Base-by-base conservation (phyloP, 2,888 invertebrate species). In the Melipona beecheii region DNA sequence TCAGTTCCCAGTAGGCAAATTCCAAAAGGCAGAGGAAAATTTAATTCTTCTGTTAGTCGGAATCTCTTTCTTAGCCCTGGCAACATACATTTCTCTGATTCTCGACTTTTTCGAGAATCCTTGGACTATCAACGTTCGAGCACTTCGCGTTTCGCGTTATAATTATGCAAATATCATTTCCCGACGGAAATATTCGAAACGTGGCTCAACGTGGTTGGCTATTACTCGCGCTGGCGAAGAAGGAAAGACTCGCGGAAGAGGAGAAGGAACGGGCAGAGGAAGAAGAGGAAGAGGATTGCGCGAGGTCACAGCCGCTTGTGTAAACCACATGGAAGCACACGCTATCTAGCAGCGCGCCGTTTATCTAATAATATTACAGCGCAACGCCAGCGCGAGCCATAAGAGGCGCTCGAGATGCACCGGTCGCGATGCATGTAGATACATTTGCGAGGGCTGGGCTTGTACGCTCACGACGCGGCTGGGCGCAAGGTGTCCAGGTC, bases 311-410 rank as follows among this genome's bases (percentile, higher is more conserved):
- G 85, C 79, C 90, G 89, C 92, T 92, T 92, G 91, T 92, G 92
- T 92, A 92, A 92, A 91, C 92, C 91, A 87, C 87, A 87, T 90
- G 90, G 90, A 89, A 90, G 89, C 89, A 86, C 88, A 87, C 87
- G 87, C 91, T 91, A 92, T 91, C 91, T 88, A 84, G 86, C 87
- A 86, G 89, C 87, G 88, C 78, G 90, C 91, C 91, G 91, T 92
- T 93, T 92, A 92, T 93, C 91, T 90, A 92, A 92, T 92, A 92
- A 92, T 91, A 92, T 93, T 91, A 91, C 90, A 91, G 91, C 90
- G 91, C 90, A 90, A 91, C 88, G 89, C 86, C 85, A 89, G 86
- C 83, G 84, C 79, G 86, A 87, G 85, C 88, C 90, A 89, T 86
- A 89, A 89, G 87, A 88, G 90, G 84, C 89, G 89, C 87, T 87